Base-by-base conservation (phyloP, 2,888 invertebrate genomes). In the Sclerodermus sp. region DNA sequence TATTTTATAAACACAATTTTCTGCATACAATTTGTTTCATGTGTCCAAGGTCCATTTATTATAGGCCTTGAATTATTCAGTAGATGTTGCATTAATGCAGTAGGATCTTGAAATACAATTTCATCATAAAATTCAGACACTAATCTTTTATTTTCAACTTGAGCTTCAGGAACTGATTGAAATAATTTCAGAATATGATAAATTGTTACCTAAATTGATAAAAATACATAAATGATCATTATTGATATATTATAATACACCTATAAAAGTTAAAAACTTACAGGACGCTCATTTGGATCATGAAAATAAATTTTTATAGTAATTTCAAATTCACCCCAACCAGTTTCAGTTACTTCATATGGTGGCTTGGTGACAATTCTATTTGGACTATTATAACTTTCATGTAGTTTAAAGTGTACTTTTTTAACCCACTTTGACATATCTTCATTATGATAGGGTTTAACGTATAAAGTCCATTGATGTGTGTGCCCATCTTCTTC, bases 321-420 rank as follows among this genome's bases (percentile, higher is more conserved):
- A 58, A 98, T 92, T 80, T 99, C 98, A 77, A 99, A 99, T 81
- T 99, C 99, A 61, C 99, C 99, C 98, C 99, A 99, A 1, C 98
- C 98, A 0, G 98, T 98, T 79, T 99, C 98, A 0, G 92, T 93
- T 5, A 99, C 87, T 81, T 98, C 97, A 74, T 95, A 99, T 0
- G 98, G 99, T 0, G 96, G 96, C 74, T 95, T 93, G 0, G 92
- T 91, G 0, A 97, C 85, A 58, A 96, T 93, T 74, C 98, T 83
- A 75, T 94, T 96, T 1, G 91, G 92, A 79, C 96, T 97, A 0
- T 91, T 86, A 71, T 97, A 98, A 77, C 96, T 97, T 78, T 99
- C 98, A 70, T 99, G 98, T 1, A 99, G 81, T 78, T 98, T 99
- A 72, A 99, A 98, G 70, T 95, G 93, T 0, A 97, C 89, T 79